Evolutionary conservation across 2,797 vertebrate species (phyloP).

Genomic region (Pipistrellus pipistrellus): DNA sequence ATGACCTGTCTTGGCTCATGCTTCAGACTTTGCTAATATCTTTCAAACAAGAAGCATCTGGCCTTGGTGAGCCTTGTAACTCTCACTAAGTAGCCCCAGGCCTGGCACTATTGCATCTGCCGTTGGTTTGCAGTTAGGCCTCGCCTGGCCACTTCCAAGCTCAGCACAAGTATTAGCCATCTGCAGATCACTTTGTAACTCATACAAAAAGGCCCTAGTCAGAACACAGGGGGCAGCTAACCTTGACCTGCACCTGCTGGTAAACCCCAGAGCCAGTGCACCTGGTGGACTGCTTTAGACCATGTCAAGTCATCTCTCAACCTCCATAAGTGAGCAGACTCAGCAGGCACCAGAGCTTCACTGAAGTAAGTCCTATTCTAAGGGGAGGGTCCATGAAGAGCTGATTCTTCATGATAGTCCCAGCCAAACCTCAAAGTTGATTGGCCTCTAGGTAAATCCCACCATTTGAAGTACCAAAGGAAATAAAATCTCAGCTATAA

Average conservation of each 20-base stretch:
- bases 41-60: background rate
- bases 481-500: background rate
- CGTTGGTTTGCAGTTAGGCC: background rate
- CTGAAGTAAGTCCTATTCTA: background rate
- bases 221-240: background rate
- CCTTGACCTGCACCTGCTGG: background rate
- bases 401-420: background rate
- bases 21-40: background rate
- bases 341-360: background rate
- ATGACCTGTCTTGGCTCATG: background rate
- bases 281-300: background rate
- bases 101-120: background rate
- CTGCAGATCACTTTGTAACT: background rate
- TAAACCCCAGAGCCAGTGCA: background rate
- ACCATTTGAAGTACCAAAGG: background rate
- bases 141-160: background rate
- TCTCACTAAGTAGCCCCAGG: background rate
- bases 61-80: background rate
- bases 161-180: background rate
- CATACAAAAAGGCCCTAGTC: background rate
- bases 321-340: background rate
- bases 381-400: background rate
- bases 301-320: background rate
- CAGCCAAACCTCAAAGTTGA: background rate
- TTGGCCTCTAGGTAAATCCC: background rate